phyloP scores from a whole-genome alignment of 2,113 vertebrate species.

The Alethe castanea region DNA sequence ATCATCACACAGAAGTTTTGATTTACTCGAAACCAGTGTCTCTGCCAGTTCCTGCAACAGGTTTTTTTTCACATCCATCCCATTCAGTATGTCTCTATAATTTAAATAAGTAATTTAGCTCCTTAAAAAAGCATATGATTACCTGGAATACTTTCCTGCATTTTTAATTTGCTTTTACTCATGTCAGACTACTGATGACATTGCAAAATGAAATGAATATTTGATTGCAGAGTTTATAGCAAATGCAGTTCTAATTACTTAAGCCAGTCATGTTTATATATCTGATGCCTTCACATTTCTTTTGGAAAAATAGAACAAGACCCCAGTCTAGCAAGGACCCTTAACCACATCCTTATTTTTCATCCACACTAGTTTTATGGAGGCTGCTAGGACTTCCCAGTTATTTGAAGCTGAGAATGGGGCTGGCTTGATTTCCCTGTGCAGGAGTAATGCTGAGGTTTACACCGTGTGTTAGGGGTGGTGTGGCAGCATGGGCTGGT shows the following conservation, averaged over 20 bases:
- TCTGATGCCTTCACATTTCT: not conserved
- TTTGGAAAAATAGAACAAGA: not conserved
- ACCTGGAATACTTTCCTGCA: conserved; percentile 6
- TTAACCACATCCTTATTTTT: not conserved
- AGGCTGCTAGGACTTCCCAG: not conserved
- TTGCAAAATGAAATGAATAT: conserved; percentile 38
- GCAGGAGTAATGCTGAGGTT: not conserved
- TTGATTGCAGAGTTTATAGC: conserved; percentile 31
- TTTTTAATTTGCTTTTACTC: conserved; percentile 26
- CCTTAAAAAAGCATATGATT: not conserved
- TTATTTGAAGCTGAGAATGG: not conserved
- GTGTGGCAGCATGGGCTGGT: not conserved
- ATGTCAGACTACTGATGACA: conserved; percentile 18
- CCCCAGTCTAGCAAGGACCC: not conserved
- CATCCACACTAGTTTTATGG: not conserved
- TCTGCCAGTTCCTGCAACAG: not conserved
- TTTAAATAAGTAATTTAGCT: not conserved
- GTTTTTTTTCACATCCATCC: not conserved
- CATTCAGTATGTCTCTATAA: not conserved
- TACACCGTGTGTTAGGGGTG: not conserved
- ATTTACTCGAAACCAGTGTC: not conserved
- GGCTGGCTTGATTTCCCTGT: not conserved
- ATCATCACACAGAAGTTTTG: not conserved
- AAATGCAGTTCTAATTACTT: conserved; percentile 17
- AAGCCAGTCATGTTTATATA: not conserved